phyloP scores from a whole-genome alignment of 1,140 invertebrate species.

The Hormaphis cornu region DNA sequence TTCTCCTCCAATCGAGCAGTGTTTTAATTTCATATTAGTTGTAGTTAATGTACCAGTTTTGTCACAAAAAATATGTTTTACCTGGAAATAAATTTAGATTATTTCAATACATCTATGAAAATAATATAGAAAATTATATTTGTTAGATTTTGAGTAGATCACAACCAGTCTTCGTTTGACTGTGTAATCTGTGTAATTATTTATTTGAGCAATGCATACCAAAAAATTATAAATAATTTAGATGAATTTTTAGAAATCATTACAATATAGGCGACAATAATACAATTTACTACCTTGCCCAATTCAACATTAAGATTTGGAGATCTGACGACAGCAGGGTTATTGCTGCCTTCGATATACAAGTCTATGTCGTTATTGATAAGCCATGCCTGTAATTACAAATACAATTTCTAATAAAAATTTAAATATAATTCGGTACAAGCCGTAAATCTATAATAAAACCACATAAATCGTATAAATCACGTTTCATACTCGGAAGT shows the following conservation, averaged over 20 bases:
- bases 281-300: slow-evolving; percentile 76
- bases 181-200: too few relatives aligned
- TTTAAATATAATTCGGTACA: too few relatives aligned
- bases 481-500: too few relatives aligned
- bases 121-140: too few relatives aligned
- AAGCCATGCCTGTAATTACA: slow-evolving; percentile 67
- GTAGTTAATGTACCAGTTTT: slow-evolving; percentile 96
- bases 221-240: too few relatives aligned
- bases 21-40: slow-evolving; percentile 89
- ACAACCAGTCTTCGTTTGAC: too few relatives aligned
- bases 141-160: too few relatives aligned
- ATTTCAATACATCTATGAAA: neutral
- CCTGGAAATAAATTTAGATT: slow-evolving; percentile 43
- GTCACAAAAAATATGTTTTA: slow-evolving; percentile 94
- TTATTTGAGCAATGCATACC: too few relatives aligned
- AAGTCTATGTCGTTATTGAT: slow-evolving; percentile 95
- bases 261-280: too few relatives aligned
- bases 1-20: slow-evolving; percentile 74
- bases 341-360: slow-evolving; percentile 87
- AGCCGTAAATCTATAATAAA: too few relatives aligned
- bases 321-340: slow-evolving; percentile 93
- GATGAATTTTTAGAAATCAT: too few relatives aligned
- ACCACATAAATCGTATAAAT: too few relatives aligned
- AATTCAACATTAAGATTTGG: slow-evolving; percentile 99
- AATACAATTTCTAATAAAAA: neutral